phyloP scores from a whole-genome alignment of 1,140 invertebrate genomes.

The Camponotus floridanus region DNA sequence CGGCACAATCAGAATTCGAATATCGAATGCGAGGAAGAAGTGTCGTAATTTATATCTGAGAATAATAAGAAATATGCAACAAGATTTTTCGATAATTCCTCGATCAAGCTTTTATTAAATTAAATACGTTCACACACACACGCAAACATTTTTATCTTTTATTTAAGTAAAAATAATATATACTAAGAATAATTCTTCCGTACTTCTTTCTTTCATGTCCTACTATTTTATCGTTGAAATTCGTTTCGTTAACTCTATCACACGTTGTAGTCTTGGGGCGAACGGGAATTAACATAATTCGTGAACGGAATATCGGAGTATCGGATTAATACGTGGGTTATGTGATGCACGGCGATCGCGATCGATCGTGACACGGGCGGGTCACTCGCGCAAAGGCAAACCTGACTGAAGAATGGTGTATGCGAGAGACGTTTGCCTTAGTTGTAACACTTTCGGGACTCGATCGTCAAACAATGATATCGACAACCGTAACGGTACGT shows the following conservation, averaged over 20 bases:
- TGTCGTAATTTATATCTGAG: not conserved
- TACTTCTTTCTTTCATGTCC: too few relatives aligned
- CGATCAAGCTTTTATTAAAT: not conserved
- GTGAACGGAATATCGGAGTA: constrained; percentile 54
- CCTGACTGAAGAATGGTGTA: not conserved
- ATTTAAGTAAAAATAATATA: too few relatives aligned
- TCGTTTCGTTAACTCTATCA: constrained; percentile 15
- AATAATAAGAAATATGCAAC: not conserved
- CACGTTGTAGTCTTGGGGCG: not conserved
- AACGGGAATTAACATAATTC: constrained; percentile 64
- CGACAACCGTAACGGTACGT: constrained; percentile 74
- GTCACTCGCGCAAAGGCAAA: constrained; percentile 3
- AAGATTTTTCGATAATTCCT: not conserved
- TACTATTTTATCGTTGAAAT: not conserved
- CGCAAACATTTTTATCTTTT: too few relatives aligned
- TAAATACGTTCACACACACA: not conserved
- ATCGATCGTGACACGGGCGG: constrained; percentile 47
- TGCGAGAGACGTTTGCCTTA: constrained; percentile 56
- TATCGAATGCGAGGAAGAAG: not conserved
- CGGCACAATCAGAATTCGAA: constrained; percentile 54
- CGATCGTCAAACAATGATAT: constrained; percentile 74
- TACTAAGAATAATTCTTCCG: not conserved
- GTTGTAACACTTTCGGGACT: constrained; percentile 70
- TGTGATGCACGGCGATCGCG: constrained; percentile 21
- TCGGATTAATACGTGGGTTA: constrained; percentile 6